These are phyloP conservation scores for Urocitellus parryii DNA, from an alignment of 2,113 vertebrate species.

Conservation along the genomic window DNA sequence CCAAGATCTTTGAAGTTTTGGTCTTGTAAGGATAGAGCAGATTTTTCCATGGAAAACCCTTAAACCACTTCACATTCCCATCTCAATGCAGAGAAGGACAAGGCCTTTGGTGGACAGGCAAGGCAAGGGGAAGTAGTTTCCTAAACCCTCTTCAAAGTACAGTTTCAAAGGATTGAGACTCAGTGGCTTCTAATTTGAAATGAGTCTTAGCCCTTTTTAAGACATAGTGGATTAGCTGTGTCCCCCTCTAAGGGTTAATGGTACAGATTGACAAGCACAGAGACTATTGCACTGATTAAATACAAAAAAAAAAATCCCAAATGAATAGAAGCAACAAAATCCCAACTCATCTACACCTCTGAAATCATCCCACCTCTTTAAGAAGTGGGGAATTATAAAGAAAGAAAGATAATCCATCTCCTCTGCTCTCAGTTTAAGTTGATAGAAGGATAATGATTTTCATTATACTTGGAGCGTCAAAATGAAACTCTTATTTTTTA, in stretches of 20 bases:
- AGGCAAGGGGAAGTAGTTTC: not conserved
- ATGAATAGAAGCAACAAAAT: not conserved
- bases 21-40: not conserved
- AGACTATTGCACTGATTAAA: not conserved
- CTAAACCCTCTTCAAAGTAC: not conserved
- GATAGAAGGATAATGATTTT: not conserved
- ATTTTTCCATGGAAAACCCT: slow-evolving; percentile 34
- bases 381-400: not conserved
- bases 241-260: not conserved
- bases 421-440: not conserved
- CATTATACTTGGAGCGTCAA: not conserved
- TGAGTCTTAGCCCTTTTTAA: not conserved
- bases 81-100: not conserved
- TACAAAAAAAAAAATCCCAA: not conserved
- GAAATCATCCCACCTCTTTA: not conserved
- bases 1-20: slow-evolving; percentile 27
- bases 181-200: not conserved
- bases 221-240: not conserved
- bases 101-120: not conserved
- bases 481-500: slow-evolving; percentile 1
- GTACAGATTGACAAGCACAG: not conserved
- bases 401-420: not conserved
- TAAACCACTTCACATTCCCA: not conserved
- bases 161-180: not conserved
- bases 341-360: not conserved